Evolutionary conservation across 2,888 invertebrate genomes (phyloP).

Genomic region (Epirrhoe tristata): DNA sequence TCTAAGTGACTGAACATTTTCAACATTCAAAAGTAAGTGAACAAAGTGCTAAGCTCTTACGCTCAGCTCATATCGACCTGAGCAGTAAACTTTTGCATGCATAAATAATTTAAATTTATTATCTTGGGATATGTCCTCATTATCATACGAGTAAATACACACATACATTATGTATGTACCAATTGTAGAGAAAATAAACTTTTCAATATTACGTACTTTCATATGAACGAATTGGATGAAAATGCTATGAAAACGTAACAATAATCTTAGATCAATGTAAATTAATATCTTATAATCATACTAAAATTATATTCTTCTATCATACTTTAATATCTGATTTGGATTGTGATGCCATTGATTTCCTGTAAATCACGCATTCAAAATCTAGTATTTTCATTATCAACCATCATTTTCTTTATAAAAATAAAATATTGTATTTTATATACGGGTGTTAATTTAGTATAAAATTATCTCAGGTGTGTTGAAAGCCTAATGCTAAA

Average conservation of each 20-base stretch:
- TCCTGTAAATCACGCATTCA: no score
- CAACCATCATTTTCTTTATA: no score
- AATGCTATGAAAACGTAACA: no score
- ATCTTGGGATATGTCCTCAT: constrained; percentile 15
- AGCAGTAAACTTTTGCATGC: constrained; percentile 31
- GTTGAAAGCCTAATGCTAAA: constrained; percentile 1
- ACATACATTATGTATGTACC: background rate
- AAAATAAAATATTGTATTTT: background rate
- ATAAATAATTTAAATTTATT: constrained; percentile 32
- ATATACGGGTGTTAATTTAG: background rate
- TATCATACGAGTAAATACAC: constrained; percentile 22
- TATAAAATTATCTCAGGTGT: background rate
- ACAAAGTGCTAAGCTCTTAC: constrained; percentile 22
- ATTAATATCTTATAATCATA: no score
- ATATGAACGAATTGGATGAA: no score
- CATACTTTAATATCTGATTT: no score
- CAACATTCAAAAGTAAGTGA: constrained; percentile 26
- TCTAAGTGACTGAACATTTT: constrained; percentile 24
- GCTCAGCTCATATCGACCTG: constrained; percentile 19
- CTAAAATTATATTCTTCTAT: no score
- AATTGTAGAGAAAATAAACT: background rate
- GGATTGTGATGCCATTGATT: no score
- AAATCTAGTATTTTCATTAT: no score
- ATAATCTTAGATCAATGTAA: no score
- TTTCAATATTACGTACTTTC: no score